Percentiles rank a stretch among this genome's conserved stretches.
Evolutionary conservation across 1,140 invertebrate genomes (phyloP).

Genomic region (Matsumurasca onukii): DNA sequence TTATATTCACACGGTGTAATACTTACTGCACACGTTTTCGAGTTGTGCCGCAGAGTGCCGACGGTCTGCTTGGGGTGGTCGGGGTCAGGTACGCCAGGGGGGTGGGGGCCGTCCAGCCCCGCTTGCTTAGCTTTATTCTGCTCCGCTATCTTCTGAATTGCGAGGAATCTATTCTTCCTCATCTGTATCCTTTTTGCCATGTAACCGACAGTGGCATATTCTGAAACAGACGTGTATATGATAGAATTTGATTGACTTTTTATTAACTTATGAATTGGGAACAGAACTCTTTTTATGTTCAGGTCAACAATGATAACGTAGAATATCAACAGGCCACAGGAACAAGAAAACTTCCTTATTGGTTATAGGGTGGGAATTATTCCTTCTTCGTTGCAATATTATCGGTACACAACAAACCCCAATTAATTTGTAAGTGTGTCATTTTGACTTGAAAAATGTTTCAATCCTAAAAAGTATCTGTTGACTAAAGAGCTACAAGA

Average conservation of each 20-base stretch:
- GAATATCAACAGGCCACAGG: too few relatives aligned
- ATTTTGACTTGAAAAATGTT: too few relatives aligned
- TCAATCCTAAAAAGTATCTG: too few relatives aligned
- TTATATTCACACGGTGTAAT: too few relatives aligned
- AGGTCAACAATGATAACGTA: not conserved
- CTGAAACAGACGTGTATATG: conserved; percentile 54
- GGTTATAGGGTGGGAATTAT: too few relatives aligned
- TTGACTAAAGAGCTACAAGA: too few relatives aligned
- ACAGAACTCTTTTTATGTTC: not conserved
- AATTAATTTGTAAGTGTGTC: too few relatives aligned
- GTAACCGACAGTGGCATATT: conserved; percentile 93
- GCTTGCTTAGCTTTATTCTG: conserved; percentile 82
- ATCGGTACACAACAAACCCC: too few relatives aligned
- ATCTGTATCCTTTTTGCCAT: conserved; percentile 95
- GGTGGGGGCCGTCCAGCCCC: conserved; percentile 38
- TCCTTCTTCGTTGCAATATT: too few relatives aligned
- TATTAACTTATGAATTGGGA: not conserved
- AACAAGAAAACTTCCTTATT: too few relatives aligned
- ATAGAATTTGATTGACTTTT: not conserved
- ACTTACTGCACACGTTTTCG: conserved; percentile 17
- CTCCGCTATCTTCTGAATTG: conserved; percentile 85
- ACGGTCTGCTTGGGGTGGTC: conserved; percentile 75
- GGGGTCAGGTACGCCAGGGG: conserved; percentile 52
- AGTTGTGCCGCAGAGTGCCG: conserved; percentile 51
- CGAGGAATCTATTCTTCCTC: conserved; percentile 85